These are phyloP conservation scores for Serinus canaria DNA, from an alignment of 2,113 vertebrate genomes.

Conservation along the genomic window DNA sequence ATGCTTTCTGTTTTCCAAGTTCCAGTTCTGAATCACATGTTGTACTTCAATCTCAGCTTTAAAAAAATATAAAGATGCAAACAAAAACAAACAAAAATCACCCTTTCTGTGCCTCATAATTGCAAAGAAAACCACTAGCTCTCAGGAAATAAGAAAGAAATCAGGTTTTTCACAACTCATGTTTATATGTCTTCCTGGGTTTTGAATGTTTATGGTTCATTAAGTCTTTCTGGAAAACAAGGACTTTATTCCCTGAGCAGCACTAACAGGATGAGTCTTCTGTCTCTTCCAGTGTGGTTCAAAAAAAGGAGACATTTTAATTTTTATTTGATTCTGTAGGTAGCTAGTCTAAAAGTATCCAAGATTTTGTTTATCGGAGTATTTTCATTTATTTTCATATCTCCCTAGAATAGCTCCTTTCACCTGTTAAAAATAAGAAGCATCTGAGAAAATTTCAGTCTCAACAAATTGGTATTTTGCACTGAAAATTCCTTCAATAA, in stretches of 20 bases:
- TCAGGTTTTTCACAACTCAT: background rate
- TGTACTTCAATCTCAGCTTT: background rate
- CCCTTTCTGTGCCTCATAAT: background rate
- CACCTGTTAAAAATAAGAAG: background rate
- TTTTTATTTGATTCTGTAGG: background rate
- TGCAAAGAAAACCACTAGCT: background rate
- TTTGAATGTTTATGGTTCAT: background rate
- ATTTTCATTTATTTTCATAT: slow-evolving; percentile 19
- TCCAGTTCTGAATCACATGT: background rate
- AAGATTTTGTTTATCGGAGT: background rate
- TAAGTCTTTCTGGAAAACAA: background rate
- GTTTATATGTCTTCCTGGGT: background rate
- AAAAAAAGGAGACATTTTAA: background rate
- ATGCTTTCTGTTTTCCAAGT: background rate
- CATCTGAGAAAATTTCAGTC: background rate
- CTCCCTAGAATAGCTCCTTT: background rate
- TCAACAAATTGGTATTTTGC: background rate
- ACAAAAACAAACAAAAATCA: background rate
- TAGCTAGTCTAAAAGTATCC: background rate
- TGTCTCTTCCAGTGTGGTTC: background rate
- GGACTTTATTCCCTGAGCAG: background rate
- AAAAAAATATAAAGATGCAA: background rate
- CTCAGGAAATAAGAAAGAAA: background rate
- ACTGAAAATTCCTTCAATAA: background rate
- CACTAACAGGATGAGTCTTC: background rate